Base-by-base conservation (phyloP, 2,113 vertebrate species). In the Cyrtonyx montezumae region DNA sequence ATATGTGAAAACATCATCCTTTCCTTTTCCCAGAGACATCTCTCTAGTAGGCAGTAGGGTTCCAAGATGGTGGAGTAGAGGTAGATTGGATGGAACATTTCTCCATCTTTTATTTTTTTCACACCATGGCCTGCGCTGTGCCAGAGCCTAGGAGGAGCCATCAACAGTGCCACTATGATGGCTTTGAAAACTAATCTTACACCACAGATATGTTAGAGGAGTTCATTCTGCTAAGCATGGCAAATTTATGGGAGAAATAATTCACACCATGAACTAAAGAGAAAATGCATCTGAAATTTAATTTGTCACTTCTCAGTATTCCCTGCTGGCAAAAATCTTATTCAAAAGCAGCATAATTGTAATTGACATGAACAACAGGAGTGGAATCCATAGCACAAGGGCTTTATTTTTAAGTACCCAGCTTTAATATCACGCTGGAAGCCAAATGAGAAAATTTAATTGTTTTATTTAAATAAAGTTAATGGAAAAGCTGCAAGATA, bases 251-350 rank as follows among this genome's bases (percentile, higher is more conserved):
- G 15, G 42, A 95, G 40, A 94, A 94, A 73, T 85, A 79, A 93
- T 94, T 94, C 67, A 92, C 46, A 91, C 43, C 55, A 30, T 25
- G 70, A 91, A 70, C 67, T 92, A 73, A 87, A 66, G 91, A 56
- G 69, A 90, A 95, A 96, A 93, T 75, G 49, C 82, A 93, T 95
- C 45, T 82, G 87, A 86, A 96, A 95, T 91, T 80, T 92, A 90
- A 96, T 92, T 91, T 93, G 74, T 51, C 88, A 82, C 22, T 96
- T 81, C 25, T 92, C 62, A 69, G 36, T 66, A 88, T 74, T 90
- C 83, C 90, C 81, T 71, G 62, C 63, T 93, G 87, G 82, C 49
- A 91, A 37, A 20, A 63, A 66, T 71, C 87, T 82, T 84, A 32
- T 78, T 89, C 55, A 91, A 95, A 95, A 90, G 70, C 66, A 82